These are phyloP conservation scores for Mus caroli DNA, from an alignment of 2,797 vertebrate genomes.

Conservation along the genomic window DNA sequence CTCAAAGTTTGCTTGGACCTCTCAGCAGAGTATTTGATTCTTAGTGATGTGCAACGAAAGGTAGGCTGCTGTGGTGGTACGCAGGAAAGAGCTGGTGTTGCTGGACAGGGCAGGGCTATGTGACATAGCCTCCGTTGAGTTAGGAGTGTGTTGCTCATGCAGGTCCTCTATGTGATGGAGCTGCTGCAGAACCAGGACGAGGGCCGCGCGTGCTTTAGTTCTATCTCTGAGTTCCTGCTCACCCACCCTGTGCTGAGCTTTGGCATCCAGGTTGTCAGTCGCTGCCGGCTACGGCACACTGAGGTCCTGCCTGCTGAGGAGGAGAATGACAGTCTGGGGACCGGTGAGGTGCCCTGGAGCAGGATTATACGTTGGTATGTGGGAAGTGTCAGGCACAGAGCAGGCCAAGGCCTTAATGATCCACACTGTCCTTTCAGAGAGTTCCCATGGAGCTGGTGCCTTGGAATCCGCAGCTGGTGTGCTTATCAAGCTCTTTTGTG, in stretches of 20 bases:
- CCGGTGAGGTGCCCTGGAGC: constrained; percentile 88
- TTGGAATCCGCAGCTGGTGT: constrained; percentile 95
- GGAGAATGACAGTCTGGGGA: constrained; percentile 94
- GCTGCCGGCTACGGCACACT: constrained; percentile 93
- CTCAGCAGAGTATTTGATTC: constrained; percentile 96
- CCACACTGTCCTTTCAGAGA: constrained; percentile 90
- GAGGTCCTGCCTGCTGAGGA: constrained; percentile 97
- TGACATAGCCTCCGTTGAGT: neutral
- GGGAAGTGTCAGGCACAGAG: neutral
- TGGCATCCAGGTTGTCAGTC: constrained; percentile 95
- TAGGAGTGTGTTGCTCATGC: neutral
- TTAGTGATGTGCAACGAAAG: constrained; percentile 98
- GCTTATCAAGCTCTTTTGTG: constrained; percentile 98
- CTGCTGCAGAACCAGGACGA: constrained; percentile 96
- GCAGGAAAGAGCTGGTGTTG: neutral
- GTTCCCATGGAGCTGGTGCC: constrained; percentile 92
- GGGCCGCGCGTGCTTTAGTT: constrained; percentile 96
- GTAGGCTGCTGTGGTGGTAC: constrained; percentile 85
- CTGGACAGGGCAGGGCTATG: neutral
- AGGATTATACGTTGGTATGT: neutral
- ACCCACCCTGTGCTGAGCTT: constrained; percentile 99
- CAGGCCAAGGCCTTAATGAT: neutral
- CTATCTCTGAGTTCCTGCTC: constrained; percentile 97
- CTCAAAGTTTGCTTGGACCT: constrained; percentile 98
- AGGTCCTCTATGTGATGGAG: constrained; percentile 99